Evolutionary conservation across 2,113 vertebrate species (phyloP).

Genomic region (Halichoerus grypus): DNA sequence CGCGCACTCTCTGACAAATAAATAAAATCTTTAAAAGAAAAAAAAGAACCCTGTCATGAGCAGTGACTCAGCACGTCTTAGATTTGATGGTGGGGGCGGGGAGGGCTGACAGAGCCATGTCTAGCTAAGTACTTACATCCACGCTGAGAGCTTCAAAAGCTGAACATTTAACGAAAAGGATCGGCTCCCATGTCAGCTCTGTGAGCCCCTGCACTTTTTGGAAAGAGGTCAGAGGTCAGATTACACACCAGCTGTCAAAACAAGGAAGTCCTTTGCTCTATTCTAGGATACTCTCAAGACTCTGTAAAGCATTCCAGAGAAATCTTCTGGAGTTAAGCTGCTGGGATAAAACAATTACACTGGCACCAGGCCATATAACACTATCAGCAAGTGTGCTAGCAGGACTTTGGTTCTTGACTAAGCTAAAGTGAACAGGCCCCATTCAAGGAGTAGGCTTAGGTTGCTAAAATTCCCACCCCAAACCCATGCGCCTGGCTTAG

Average conservation of each 20-base stretch:
- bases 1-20: neutral
- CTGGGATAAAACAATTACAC: neutral
- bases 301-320: neutral
- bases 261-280: neutral
- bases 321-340: neutral
- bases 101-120: rapidly evolving
- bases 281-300: neutral
- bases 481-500: no score
- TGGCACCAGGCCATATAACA: neutral
- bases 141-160: neutral
- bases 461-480: neutral
- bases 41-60: neutral
- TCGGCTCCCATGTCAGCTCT: neutral
- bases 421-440: neutral
- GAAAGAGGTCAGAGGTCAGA: neutral
- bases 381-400: neutral
- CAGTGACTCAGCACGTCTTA: neutral
- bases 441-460: neutral
- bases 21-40: neutral
- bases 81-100: neutral
- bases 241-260: neutral
- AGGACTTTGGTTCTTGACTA: neutral
- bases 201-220: neutral
- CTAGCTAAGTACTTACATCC: neutral
- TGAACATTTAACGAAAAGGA: neutral